A percentile compares a stretch with the other conserved stretches of the same genome.
Evolutionary conservation across 2,888 invertebrate species (phyloP).

Genomic region (Nomada fabriciana): DNA sequence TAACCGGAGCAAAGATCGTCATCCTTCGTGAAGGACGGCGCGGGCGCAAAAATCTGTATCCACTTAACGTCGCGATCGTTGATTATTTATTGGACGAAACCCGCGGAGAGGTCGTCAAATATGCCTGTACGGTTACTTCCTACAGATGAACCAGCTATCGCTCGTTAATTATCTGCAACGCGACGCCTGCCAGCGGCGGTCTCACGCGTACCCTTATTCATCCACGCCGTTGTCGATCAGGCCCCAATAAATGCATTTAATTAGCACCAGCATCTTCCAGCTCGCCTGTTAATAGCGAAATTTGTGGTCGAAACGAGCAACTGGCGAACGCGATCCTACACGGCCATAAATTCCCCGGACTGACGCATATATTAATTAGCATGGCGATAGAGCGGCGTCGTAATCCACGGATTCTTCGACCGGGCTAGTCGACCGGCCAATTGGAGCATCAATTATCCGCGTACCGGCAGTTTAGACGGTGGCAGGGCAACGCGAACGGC

Average conservation of each 20-base stretch:
- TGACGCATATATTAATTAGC: conserved; percentile 35
- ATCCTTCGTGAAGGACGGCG: neutral
- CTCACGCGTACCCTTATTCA: neutral
- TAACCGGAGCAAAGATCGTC: neutral
- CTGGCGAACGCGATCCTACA: neutral
- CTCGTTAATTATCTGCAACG: conserved; percentile 21
- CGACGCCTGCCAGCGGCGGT: neutral
- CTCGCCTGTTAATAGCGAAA: conserved; percentile 12
- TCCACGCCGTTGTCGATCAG: conserved; percentile 25
- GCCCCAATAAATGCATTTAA: conserved; percentile 46
- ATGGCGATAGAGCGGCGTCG: neutral
- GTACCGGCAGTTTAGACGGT: conserved; percentile 18
- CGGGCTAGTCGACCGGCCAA: neutral
- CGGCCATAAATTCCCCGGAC: conserved; percentile 19
- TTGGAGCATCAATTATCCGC: conserved; percentile 40
- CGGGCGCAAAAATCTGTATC: conserved; percentile 10
- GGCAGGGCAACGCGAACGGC: conserved; percentile 21
- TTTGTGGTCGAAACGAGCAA: conserved; percentile 6
- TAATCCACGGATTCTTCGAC: conserved; percentile 40
- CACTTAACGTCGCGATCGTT: conserved; percentile 7
- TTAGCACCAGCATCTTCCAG: conserved; percentile 28
- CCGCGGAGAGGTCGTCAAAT: neutral
- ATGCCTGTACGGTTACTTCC: neutral
- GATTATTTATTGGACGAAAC: conserved; percentile 24
- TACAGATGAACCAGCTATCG: conserved; percentile 26